Percentiles rank a stretch among this genome's conserved stretches.
These are phyloP conservation scores for Cosmia pyralina DNA, from an alignment of 2,888 invertebrate species.

Conservation along the genomic window DNA sequence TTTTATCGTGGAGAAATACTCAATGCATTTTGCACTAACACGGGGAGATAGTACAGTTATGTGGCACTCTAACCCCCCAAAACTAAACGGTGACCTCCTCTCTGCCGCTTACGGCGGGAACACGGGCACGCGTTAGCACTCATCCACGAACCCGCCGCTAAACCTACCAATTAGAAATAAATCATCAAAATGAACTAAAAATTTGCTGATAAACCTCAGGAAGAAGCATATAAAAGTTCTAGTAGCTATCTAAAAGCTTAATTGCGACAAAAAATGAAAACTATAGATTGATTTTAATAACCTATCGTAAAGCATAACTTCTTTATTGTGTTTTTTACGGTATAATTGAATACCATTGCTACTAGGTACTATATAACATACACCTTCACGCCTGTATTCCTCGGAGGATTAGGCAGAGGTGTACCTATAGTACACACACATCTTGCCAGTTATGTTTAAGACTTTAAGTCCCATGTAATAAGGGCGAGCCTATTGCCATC, in stretches of 20 bases:
- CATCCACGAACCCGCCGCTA: too few relatives aligned
- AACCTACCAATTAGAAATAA: neutral
- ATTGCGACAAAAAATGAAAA: conserved; percentile 21
- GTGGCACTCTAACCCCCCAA: too few relatives aligned
- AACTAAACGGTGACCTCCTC: too few relatives aligned
- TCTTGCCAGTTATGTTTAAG: neutral
- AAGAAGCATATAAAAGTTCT: neutral
- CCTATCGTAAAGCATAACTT: conserved; percentile 10
- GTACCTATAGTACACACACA: neutral
- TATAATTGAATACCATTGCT: conserved; percentile 3
- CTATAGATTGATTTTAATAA: conserved; percentile 11
- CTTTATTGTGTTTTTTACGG: conserved; percentile 19
- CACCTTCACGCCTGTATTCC: neutral
- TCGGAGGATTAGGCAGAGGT: too few relatives aligned
- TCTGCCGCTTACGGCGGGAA: too few relatives aligned
- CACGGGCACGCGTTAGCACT: too few relatives aligned
- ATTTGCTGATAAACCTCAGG: neutral
- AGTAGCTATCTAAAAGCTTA: neutral
- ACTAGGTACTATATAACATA: neutral
- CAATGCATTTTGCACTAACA: too few relatives aligned
- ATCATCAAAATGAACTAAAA: neutral
- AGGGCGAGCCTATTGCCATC: neutral
- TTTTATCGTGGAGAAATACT: too few relatives aligned
- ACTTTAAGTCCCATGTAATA: neutral
- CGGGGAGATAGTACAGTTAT: too few relatives aligned